Percentiles rank a stretch among this genome's conserved stretches.
phyloP scores from a whole-genome alignment of 2,888 invertebrate genomes.

The Bellardia bayeri region DNA sequence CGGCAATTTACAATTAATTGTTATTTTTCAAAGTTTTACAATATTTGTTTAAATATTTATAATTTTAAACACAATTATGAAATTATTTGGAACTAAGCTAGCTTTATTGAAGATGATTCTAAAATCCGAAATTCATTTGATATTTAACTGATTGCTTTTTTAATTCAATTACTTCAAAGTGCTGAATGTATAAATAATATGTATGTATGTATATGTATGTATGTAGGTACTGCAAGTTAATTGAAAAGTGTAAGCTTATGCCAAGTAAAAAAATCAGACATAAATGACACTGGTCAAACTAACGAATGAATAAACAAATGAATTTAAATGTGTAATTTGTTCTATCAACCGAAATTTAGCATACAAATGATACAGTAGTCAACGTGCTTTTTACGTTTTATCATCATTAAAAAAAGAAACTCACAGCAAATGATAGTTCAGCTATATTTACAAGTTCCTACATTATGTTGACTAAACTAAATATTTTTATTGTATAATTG shows the following conservation, averaged over 20 bases:
- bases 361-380: conserved; percentile 38
- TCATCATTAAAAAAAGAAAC: conserved; percentile 47
- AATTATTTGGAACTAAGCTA: too few relatives aligned
- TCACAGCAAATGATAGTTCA: not conserved
- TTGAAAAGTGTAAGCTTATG: conserved; percentile 63
- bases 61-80: too few relatives aligned
- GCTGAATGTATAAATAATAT: conserved; percentile 1
- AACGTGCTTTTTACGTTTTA: conserved; percentile 40
- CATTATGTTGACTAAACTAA: not conserved
- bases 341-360: conserved; percentile 14
- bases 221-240: conserved; percentile 20
- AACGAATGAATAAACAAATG: not conserved
- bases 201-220: too few relatives aligned
- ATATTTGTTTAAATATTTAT: too few relatives aligned
- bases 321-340: conserved; percentile 30
- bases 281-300: conserved; percentile 22
- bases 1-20: too few relatives aligned
- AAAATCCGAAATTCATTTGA: not conserved
- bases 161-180: conserved; percentile 22
- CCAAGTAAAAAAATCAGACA: conserved; percentile 38
- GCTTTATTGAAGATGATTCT: too few relatives aligned
- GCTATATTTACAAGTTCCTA: not conserved
- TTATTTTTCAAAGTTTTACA: too few relatives aligned
- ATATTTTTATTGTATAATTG: conserved; percentile 14
- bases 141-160: not conserved